Evolutionary conservation across 2,113 vertebrate genomes (phyloP).

Genomic region (Phocoena sinus): DNA sequence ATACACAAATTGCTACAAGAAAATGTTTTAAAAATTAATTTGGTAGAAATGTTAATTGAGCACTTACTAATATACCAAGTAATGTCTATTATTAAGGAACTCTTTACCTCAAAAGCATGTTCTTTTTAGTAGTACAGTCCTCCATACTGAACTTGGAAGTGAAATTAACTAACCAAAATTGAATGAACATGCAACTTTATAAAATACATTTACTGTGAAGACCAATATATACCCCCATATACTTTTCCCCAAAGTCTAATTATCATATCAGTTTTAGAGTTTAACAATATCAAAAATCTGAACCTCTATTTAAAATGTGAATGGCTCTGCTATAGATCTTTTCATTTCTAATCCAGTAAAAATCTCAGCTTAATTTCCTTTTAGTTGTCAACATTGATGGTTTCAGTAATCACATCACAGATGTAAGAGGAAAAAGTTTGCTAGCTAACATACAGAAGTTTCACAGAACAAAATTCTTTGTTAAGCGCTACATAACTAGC

Average conservation of each 20-base stretch:
- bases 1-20: neutral
- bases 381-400: neutral
- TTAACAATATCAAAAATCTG: neutral
- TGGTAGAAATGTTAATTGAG: conserved; percentile 12
- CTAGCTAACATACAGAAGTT: neutral
- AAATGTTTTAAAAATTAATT: neutral
- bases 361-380: conserved; percentile 23
- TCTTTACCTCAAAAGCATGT: neutral
- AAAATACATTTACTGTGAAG: neutral
- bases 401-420: neutral
- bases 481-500: neutral
- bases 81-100: neutral
- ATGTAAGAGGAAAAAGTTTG: neutral
- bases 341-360: conserved; percentile 32
- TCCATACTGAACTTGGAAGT: neutral
- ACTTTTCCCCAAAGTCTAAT: conserved; percentile 19
- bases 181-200: neutral
- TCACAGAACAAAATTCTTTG: neutral
- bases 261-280: neutral
- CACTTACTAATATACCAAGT: neutral
- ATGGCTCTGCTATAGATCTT: neutral
- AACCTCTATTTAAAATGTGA: conserved; percentile 23
- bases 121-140: neutral
- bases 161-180: conserved; percentile 10
- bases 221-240: neutral